Evolutionary conservation across 2,888 invertebrate species (phyloP), one percentile per base, ranked within the genome.

Genomic region (Orchesella flavescens): DNA sequence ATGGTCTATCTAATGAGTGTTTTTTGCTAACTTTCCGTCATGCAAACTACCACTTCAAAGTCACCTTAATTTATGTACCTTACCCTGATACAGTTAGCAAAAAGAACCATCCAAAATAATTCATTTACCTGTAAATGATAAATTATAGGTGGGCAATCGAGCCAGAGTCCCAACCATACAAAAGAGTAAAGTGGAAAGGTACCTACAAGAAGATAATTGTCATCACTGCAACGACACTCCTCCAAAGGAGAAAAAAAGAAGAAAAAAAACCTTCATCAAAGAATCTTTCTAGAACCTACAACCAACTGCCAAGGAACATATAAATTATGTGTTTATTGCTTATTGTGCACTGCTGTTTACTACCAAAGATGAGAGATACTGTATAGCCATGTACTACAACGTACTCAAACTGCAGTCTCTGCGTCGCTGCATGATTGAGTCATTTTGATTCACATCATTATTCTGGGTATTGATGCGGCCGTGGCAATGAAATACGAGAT

Each of bases 401-500:
- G 53, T 13, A 13, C 46, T 10, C 53, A 13, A n/a, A 13, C n/a
- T n/a, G 53, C 17, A 53, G 53, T 13, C 53, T n/a, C 53, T 10
- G 10, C 53, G 53, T 17, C 4, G 1, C 17, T 53, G n/a, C n/a
- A 53, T 53, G 53, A 53, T 53, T 17, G 53, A 53, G 17, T 13
- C 53, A 13, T 53, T 1, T 53, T 53, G 10, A n/a, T 53, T 5
- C 34, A 34, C 34, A 2, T 34, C 34, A 34, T 34, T 34, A 34
- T 19, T 46, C 43, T 66, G 9, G 66, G n/a, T 17, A 55, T 65
- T 17, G 65, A 66, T 55, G 76, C 68, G 80, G 19, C 80, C 80
- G 23, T 81, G 80, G 59, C 80, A 81, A 74, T 79, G 79, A 79
- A 79, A 72, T 61, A 79, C 72, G 79, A 79, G 79, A 79, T 79